Evolutionary conservation across 2,888 invertebrate genomes (phyloP), one percentile per base, ranked within the genome.

Genomic region (Drosophila koepferae): DNA sequence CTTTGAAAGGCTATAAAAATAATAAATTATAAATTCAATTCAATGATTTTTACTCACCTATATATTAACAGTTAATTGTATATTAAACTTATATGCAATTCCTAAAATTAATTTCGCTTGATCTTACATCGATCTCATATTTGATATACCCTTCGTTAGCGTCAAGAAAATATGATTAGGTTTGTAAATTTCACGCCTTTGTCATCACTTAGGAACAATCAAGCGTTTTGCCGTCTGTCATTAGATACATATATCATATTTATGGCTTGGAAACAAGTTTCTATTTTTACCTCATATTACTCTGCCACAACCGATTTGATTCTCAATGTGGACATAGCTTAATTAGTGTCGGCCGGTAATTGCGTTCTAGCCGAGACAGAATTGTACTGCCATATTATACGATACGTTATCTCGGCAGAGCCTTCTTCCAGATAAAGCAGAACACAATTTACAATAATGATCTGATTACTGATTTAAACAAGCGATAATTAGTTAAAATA

Each of bases 311-410:
- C 56, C 58, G 48, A 77, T 38, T 43, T 46, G 46, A 55, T 43
- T 54, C 28, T 14, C 46, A 54, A 12, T 68, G 34, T 77, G 63
- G 44, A 60, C 46, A 38, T 23, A 20, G 60, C 31, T 58, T 62
- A 77, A 76, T 76, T 74, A 65, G 59, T 64, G 74, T 40, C 44
- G 48, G 9, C 58, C 54, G 46, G 58, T 65, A 69, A 79, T 77
- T 74, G 75, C 80, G 75, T 62, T 79, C 51, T 63, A 63, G 8
- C 44, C 12, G 16, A 55, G 55, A 61, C 56, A 31, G n/a, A n/a
- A 60, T 38, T 73, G 51, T 48, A n/a, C 23, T 6, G 58, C 34
- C 58, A 53, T 63, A 72, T 56, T 56, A 62, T 28, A 43, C 44
- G 58, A 18, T 70, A 38, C 20, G 58, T 65, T 79, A 77, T 79